Evolutionary conservation across 1,140 invertebrate species (phyloP).

Genomic region (Drosophila pallidifrons): DNA sequence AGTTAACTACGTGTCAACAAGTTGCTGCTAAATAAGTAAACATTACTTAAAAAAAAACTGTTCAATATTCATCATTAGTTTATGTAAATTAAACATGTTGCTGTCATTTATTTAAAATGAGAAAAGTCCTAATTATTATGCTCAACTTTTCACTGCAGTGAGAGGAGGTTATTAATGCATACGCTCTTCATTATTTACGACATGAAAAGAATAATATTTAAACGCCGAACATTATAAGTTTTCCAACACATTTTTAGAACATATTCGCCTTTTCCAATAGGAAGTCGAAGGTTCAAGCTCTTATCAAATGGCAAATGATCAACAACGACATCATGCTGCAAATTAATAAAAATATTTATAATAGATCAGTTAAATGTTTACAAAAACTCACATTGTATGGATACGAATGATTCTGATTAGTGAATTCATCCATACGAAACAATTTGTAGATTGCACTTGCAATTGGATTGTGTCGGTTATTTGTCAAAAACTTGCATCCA

Average conservation of each 20-base stretch:
- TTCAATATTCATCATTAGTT: no score
- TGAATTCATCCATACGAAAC: slow-evolving; percentile 1
- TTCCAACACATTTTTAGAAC: slow-evolving; percentile 4
- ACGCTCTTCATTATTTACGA: neutral
- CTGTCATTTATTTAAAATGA: neutral
- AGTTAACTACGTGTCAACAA: slow-evolving; percentile 26
- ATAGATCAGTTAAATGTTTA: neutral
- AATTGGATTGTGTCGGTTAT: slow-evolving; percentile 16
- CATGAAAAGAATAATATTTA: neutral
- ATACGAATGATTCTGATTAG: slow-evolving; percentile 42
- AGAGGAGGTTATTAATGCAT: neutral
- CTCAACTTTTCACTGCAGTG: neutral
- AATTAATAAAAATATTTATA: neutral
- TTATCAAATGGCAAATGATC: slow-evolving; percentile 20
- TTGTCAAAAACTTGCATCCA: neutral
- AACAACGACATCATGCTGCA: slow-evolving; percentile 37
- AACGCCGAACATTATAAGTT: neutral
- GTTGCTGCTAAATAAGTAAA: slow-evolving; percentile 24
- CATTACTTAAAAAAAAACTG: neutral
- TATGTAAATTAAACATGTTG: no score
- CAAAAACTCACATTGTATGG: slow-evolving; percentile 35
- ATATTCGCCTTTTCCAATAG: slow-evolving; percentile 21
- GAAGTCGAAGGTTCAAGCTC: neutral
- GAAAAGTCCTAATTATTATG: neutral
- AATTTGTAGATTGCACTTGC: slow-evolving; percentile 26